Evolutionary conservation across 2,888 invertebrate species (phyloP).

Genomic region (Apoderus coryli): DNA sequence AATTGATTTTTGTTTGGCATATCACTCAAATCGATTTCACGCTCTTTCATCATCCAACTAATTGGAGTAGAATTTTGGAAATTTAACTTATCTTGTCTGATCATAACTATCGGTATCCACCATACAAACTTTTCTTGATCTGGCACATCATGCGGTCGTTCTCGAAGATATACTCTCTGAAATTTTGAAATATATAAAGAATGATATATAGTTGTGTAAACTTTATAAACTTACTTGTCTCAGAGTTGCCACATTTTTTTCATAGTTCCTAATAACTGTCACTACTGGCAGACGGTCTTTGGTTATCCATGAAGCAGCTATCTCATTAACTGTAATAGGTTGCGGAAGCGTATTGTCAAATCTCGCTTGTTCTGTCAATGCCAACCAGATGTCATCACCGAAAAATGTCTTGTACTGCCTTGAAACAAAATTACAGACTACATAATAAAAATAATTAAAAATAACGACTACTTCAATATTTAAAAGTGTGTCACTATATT

Average conservation of each 20-base stretch:
- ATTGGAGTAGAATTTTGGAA: constrained; percentile 41
- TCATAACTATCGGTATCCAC: constrained; percentile 58
- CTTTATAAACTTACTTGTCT: constrained; percentile 39
- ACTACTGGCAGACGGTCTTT: constrained; percentile 67
- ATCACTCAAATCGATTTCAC: constrained; percentile 37
- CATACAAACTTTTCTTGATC: constrained; percentile 55
- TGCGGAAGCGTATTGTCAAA: constrained; percentile 41
- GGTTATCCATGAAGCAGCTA: constrained; percentile 71
- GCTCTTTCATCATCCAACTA: constrained; percentile 48
- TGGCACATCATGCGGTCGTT: constrained; percentile 57
- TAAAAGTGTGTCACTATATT: constrained; percentile 14
- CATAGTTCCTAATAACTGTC: constrained; percentile 53
- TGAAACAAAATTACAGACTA: no score
- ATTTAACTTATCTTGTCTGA: constrained; percentile 42
- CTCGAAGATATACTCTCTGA: constrained; percentile 55
- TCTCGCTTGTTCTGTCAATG: constrained; percentile 51
- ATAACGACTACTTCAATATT: no score
- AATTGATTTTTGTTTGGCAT: constrained; percentile 46
- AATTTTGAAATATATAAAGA: no score
- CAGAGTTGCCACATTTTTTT: constrained; percentile 43
- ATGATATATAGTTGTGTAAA: no score
- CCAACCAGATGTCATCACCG: constrained; percentile 66
- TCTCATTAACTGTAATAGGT: constrained; percentile 45
- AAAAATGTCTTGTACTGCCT: constrained; percentile 62
- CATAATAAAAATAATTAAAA: no score